Conservation (phyloP, 2,888 invertebrate genomes). For the Orgyia antiqua region DNA sequence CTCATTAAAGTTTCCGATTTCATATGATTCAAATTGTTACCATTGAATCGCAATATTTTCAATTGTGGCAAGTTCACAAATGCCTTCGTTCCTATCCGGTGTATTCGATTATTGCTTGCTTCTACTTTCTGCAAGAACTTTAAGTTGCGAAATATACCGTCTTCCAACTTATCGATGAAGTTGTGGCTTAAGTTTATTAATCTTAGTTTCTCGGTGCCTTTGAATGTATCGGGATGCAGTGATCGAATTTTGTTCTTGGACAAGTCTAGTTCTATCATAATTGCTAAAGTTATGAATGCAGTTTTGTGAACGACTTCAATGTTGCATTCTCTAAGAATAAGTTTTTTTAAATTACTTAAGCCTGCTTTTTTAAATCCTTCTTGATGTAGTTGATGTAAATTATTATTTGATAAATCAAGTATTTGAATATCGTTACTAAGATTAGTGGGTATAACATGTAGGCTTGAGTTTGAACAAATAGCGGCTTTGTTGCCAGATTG, state of each 20-base stretch:
- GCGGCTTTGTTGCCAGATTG: constrained; percentile 90
- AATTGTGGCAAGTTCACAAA: constrained; percentile 84
- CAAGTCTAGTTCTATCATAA: constrained; percentile 90
- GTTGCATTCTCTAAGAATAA: constrained; percentile 86
- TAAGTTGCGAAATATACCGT: constrained; percentile 86
- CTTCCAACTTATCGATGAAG: constrained; percentile 83
- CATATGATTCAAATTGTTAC: constrained; percentile 86
- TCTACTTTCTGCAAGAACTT: constrained; percentile 87
- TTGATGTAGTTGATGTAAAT: constrained; percentile 79
- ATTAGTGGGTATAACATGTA: constrained; percentile 83
- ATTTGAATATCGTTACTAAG: constrained; percentile 85
- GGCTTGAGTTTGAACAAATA: constrained; percentile 84
- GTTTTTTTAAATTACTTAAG: constrained; percentile 88
- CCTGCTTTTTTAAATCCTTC: constrained; percentile 84
- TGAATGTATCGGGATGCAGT: constrained; percentile 84
- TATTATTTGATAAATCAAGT: constrained; percentile 85
- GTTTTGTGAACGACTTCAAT: constrained; percentile 83
- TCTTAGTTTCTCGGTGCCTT: constrained; percentile 84
- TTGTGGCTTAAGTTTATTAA: constrained; percentile 87
- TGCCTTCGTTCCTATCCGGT: constrained; percentile 82
- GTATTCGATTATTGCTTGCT: constrained; percentile 86
- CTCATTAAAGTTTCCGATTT: constrained; percentile 82
- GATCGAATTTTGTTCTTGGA: constrained; percentile 84
- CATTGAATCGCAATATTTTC: constrained; percentile 83
- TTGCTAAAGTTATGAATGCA: constrained; percentile 85